Evolutionary conservation across 2,888 invertebrate genomes (phyloP), one percentile per base, ranked within the genome.

Genomic region (Ormyrus rosae): DNA sequence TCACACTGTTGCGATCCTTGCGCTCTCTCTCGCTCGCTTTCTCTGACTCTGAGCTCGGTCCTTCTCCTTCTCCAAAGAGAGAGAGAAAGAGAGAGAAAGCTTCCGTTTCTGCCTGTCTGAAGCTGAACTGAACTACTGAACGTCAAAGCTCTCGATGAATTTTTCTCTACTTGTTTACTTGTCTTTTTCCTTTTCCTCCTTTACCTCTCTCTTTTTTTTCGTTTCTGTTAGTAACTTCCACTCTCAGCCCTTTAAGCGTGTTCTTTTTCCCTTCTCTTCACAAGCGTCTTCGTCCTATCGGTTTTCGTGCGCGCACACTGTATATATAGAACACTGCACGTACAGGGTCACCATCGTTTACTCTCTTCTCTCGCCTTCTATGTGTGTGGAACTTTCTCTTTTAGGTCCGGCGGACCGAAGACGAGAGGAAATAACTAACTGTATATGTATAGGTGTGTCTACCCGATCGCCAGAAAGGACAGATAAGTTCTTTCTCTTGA

Each of bases 211-310:
- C 0, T 19, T 19, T 19, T 19, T 34, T 34, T 34, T 34, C 34
- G 34, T 34, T 34, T 34, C 34, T n/a, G 10, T 51, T 8, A 61
- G 13, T 53, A 61, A 34, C 51, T 9, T 56, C n/a, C 34, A 50
- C n/a, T 34, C 53, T 34, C 63, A 7, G 6, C 45, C 48, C 46
- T 34, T 34, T 34, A 34, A 2, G 34, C 34, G 34, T 34, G 4
- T 34, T 34, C 4, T 34, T 34, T 34, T 34, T 34, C 34, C 34
- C 34, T 34, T 34, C 34, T 34, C 34, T 46, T 11, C 46, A 46
- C 63, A 19, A 50, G 67, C 51, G 46, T n/a, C 55, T 53, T 67
- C 68, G 68, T 68, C 68, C 68, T 56, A 68, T 53, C 34, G 67
- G 53, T 53, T 67, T 67, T 67, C 53, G 53, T 67, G 13, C 13